A percentile compares a stretch with the other conserved stretches of the same genome.
Conservation (phyloP, 2,888 invertebrate species). For the Spisula solida region DNA sequence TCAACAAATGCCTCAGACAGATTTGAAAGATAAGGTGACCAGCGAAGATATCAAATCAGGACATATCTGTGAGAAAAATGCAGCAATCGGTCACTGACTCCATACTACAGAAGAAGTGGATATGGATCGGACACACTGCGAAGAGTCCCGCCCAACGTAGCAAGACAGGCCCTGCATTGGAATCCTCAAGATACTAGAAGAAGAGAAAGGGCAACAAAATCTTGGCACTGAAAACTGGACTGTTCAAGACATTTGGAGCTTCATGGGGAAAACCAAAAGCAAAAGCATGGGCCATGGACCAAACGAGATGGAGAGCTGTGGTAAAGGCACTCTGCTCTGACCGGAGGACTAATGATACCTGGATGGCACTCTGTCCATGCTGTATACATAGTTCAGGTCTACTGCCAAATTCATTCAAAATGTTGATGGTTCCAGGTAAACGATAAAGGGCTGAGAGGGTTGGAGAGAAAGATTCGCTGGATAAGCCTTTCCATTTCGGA, state of each 20-base stretch:
- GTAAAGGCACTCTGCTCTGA: slow-evolving; percentile 26
- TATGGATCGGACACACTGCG: not conserved
- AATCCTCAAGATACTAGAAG: not conserved
- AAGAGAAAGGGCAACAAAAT: not conserved
- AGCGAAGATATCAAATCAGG: not conserved
- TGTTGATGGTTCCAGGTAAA: too few species aligned
- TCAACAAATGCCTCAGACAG: not conserved
- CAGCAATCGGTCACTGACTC: not conserved
- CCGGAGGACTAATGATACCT: too few species aligned
- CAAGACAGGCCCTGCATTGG: too few species aligned
- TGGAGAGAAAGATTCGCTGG: too few species aligned
- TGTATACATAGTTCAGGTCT: too few species aligned
- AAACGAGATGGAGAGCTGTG: slow-evolving; percentile 20
- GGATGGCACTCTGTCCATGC: too few species aligned
- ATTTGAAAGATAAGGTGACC: not conserved
- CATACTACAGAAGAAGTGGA: not conserved
- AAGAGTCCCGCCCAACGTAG: too few species aligned
- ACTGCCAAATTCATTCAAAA: too few species aligned
- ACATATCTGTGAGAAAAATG: not conserved
- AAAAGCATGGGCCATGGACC: not conserved
- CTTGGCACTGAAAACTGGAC: not conserved
- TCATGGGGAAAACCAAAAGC: not conserved
- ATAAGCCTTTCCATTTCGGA: too few species aligned
- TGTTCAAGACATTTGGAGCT: not conserved
- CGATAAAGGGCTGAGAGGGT: too few species aligned